Conservation (phyloP, 2,888 invertebrate genomes). For the Physocephala rufipes region DNA sequence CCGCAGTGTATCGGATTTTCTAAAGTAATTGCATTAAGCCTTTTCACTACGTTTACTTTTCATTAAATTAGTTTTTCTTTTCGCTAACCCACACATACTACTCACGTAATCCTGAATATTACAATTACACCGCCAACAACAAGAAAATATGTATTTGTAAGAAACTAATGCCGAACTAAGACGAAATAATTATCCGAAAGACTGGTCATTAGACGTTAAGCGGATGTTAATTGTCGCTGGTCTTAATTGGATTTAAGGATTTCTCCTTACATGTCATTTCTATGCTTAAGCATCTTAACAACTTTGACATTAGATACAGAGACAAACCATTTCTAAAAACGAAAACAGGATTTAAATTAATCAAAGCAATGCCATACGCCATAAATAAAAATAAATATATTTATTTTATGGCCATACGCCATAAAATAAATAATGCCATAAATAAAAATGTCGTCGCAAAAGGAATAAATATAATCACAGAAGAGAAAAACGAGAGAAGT, state of each 20-base stretch:
- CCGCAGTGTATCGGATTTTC: too few relatives aligned
- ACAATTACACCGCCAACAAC: background rate
- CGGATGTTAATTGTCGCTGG: background rate
- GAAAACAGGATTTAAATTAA: too few relatives aligned
- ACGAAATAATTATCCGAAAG: conserved; percentile 29
- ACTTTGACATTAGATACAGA: conserved; percentile 14
- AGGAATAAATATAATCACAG: too few relatives aligned
- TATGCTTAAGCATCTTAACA: conserved; percentile 10
- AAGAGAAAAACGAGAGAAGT: too few relatives aligned
- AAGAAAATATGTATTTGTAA: too few relatives aligned
- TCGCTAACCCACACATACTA: background rate
- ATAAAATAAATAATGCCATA: too few relatives aligned
- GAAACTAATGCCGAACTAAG: conserved; percentile 18
- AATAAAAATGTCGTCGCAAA: too few relatives aligned
- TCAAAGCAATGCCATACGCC: too few relatives aligned
- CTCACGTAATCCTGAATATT: background rate
- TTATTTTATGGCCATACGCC: too few relatives aligned
- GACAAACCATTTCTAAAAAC: background rate
- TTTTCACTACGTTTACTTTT: background rate
- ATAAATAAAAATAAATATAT: too few relatives aligned
- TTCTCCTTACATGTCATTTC: background rate
- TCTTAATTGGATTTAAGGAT: conserved; percentile 33
- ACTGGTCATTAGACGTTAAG: conserved; percentile 30
- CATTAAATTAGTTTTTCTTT: background rate
- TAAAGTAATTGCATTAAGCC: background rate